Evolutionary conservation across 2,888 invertebrate species (phyloP).

Genomic region (Dolomedes plantarius): DNA sequence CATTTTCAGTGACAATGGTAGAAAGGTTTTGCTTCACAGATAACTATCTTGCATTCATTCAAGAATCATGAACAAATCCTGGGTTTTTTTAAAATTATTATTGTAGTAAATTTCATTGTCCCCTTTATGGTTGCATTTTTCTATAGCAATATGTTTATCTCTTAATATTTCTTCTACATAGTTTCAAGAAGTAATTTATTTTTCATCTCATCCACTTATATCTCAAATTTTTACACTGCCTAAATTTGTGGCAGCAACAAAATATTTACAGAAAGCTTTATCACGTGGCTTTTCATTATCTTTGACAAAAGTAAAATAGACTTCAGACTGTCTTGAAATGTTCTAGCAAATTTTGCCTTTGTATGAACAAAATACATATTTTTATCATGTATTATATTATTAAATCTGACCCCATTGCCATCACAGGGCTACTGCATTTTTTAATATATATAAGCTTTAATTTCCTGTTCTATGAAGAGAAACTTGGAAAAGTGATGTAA

Average conservation of each 20-base stretch:
- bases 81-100: slow-evolving; percentile 81
- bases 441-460: slow-evolving; percentile 83
- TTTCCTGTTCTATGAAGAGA: slow-evolving; percentile 83
- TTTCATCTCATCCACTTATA: slow-evolving; percentile 90
- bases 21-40: slow-evolving; percentile 87
- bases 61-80: slow-evolving; percentile 85
- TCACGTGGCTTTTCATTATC: slow-evolving; percentile 90
- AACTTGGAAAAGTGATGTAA: slow-evolving; percentile 77
- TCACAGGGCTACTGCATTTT: slow-evolving; percentile 86
- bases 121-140: slow-evolving; percentile 89
- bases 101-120: slow-evolving; percentile 90
- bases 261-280: slow-evolving; percentile 87
- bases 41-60: slow-evolving; percentile 87
- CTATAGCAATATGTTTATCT: slow-evolving; percentile 87
- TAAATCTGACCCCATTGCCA: slow-evolving; percentile 86
- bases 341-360: slow-evolving; percentile 79
- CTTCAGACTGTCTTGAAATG: slow-evolving; percentile 82
- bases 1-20: slow-evolving; percentile 73
- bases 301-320: slow-evolving; percentile 79
- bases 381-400: slow-evolving; percentile 85
- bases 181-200: slow-evolving; percentile 86
- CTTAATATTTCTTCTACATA: slow-evolving; percentile 89
- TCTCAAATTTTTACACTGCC: slow-evolving; percentile 94
- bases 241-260: slow-evolving; percentile 91
- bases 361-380: slow-evolving; percentile 80